A percentile compares a stretch with the other conserved stretches of the same genome.
These are phyloP conservation scores for Drosophila orena DNA, from an alignment of 1,140 invertebrate species.

Conservation along the genomic window DNA sequence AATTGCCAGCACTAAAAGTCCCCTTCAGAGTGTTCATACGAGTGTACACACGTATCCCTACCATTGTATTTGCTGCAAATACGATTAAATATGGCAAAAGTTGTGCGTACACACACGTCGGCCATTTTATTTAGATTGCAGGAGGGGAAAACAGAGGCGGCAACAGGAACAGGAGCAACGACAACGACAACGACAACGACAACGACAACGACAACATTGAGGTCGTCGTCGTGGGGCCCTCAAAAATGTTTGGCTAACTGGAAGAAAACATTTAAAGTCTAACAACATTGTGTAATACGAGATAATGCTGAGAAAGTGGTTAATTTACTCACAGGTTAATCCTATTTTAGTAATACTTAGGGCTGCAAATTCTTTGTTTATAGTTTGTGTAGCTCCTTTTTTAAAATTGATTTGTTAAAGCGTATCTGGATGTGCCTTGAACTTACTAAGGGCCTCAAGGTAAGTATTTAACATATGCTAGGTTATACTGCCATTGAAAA, in stretches of 20 bases:
- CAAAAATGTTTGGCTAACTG: slow-evolving; percentile 53
- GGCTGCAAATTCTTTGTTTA: too few species aligned
- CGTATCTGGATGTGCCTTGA: too few species aligned
- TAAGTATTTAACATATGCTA: too few species aligned
- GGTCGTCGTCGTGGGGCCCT: slow-evolving; percentile 54
- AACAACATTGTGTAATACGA: too few species aligned
- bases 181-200: too few species aligned
- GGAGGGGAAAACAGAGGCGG: slow-evolving; percentile 46
- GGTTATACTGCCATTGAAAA: too few species aligned
- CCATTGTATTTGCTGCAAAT: slow-evolving; percentile 53
- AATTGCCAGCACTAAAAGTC: slow-evolving; percentile 50
- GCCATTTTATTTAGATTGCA: slow-evolving; percentile 80
- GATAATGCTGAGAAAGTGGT: too few species aligned
- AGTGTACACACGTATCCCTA: slow-evolving; percentile 11
- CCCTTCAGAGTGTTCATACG: slow-evolving; percentile 6
- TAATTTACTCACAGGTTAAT: too few species aligned
- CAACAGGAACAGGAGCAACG: slow-evolving; percentile 32
- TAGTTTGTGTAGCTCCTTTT: too few species aligned
- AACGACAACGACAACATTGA: slow-evolving; percentile 59
- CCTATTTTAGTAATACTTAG: too few species aligned
- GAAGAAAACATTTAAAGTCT: not conserved
- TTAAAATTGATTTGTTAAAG: too few species aligned
- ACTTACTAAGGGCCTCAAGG: too few species aligned
- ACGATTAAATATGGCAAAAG: slow-evolving; percentile 82
- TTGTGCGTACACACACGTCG: slow-evolving; percentile 80